Conservation (phyloP, 1,140 invertebrate genomes). For the Rhagoletis pomonella region DNA sequence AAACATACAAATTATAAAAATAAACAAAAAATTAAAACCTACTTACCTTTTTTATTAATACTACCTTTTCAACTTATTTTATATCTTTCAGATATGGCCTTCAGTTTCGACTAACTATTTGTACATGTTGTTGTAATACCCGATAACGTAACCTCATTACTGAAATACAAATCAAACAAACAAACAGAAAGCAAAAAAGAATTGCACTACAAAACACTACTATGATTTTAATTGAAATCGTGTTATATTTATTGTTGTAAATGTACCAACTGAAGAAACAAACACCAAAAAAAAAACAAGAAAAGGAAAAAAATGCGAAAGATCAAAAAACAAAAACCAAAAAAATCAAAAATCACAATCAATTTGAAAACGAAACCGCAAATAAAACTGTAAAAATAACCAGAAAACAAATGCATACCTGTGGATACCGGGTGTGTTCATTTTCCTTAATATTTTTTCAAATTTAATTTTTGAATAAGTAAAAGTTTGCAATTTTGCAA, state of each 20-base stretch:
- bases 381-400: neutral
- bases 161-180: slow-evolving; percentile 53
- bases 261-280: slow-evolving; percentile 58
- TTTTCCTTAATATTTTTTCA: neutral
- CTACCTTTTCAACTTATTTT: slow-evolving; percentile 59
- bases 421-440: slow-evolving; percentile 66
- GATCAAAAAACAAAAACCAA: slow-evolving; percentile 43
- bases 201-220: slow-evolving; percentile 60
- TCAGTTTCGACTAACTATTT: slow-evolving; percentile 72
- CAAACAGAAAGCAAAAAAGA: slow-evolving; percentile 58
- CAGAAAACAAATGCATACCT: neutral
- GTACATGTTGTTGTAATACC: slow-evolving; percentile 52
- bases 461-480: slow-evolving; percentile 2
- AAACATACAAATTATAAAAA: neutral
- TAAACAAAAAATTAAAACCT: slow-evolving; percentile 8
- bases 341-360: neutral
- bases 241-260: neutral
- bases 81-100: slow-evolving; percentile 74
- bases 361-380: slow-evolving; percentile 2
- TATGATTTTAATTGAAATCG: slow-evolving; percentile 44
- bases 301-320: slow-evolving; percentile 63
- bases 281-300: slow-evolving; percentile 58
- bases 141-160: slow-evolving; percentile 46
- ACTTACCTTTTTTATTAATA: slow-evolving; percentile 5
- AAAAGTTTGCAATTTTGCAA: too few relatives aligned